A percentile compares a stretch with the other conserved stretches of the same genome.
Conservation (phyloP, 2,113 vertebrate species). For the Megaleporinus macrocephalus region DNA sequence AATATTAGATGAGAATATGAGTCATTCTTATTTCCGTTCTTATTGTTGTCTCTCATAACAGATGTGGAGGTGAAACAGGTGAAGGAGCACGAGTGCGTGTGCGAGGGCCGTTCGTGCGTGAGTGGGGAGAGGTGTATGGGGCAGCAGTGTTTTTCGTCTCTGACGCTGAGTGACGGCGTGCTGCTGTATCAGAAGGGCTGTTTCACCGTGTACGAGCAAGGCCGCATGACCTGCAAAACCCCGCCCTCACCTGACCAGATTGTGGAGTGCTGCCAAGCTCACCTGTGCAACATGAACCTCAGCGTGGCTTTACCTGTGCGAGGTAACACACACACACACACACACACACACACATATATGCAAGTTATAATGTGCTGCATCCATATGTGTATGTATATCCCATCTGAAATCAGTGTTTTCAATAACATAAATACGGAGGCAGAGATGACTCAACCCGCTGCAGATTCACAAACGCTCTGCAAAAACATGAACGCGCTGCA, state of each 20-base stretch:
- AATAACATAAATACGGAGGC: no score
- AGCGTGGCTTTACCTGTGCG: constrained; percentile 87
- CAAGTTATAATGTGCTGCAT: background rate
- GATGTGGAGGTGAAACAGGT: constrained; percentile 80
- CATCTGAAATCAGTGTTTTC: no score
- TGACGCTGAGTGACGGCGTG: constrained; percentile 84
- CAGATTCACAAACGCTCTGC: no score
- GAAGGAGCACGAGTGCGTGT: constrained; percentile 90
- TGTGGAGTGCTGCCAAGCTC: constrained; percentile 93
- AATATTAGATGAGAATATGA: background rate
- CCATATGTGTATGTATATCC: background rate
- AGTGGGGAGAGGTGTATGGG: constrained; percentile 87
- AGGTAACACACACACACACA: constrained; percentile 72
- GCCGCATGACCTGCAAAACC: constrained; percentile 95
- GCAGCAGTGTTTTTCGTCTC: constrained; percentile 92
- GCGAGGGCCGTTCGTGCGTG: constrained; percentile 91
- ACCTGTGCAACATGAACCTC: constrained; percentile 95
- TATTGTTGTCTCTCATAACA: no score
- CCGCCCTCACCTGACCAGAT: constrained; percentile 92
- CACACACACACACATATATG: background rate
- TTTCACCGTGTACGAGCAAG: constrained; percentile 94
- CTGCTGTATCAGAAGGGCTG: constrained; percentile 94
- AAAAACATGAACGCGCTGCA: no score
- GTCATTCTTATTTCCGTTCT: constrained; percentile 8
- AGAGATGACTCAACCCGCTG: no score